Evolutionary conservation across 2,113 vertebrate species (phyloP).

Genomic region (Sphaerodactylus townsendi): DNA sequence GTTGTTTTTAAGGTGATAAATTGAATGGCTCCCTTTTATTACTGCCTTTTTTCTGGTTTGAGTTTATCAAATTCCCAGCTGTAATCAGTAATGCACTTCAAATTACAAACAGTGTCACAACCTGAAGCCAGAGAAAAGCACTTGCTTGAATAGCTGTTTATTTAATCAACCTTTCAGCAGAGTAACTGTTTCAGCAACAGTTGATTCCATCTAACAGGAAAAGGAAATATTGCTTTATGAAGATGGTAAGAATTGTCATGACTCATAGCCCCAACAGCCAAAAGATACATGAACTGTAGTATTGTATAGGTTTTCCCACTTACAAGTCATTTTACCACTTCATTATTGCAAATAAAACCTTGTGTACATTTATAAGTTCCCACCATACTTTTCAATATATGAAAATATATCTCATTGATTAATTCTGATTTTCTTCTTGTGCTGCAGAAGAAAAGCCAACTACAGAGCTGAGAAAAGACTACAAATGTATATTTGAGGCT

Average conservation of each 20-base stretch:
- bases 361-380: background rate
- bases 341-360: background rate
- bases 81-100: background rate
- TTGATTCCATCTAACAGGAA: background rate
- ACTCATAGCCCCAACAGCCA: background rate
- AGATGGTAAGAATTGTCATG: conserved; percentile 1
- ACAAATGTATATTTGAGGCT: conserved; percentile 28
- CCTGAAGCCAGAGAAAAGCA: background rate
- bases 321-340: background rate
- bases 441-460: background rate
- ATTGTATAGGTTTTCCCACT: background rate
- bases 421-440: conserved; percentile 9
- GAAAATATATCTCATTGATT: background rate
- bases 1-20: too few relatives aligned
- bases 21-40: too few relatives aligned
- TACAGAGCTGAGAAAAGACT: conserved; percentile 6
- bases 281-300: rapidly evolving
- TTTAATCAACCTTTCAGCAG: background rate
- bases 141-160: background rate
- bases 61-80: too few relatives aligned
- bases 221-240: background rate
- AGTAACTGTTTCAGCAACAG: conserved; percentile 31
- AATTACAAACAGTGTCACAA: background rate
- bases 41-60: too few relatives aligned
- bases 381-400: background rate